Conservation (phyloP, 2,797 vertebrate species). For the Arnoldichthys spilopterus region DNA sequence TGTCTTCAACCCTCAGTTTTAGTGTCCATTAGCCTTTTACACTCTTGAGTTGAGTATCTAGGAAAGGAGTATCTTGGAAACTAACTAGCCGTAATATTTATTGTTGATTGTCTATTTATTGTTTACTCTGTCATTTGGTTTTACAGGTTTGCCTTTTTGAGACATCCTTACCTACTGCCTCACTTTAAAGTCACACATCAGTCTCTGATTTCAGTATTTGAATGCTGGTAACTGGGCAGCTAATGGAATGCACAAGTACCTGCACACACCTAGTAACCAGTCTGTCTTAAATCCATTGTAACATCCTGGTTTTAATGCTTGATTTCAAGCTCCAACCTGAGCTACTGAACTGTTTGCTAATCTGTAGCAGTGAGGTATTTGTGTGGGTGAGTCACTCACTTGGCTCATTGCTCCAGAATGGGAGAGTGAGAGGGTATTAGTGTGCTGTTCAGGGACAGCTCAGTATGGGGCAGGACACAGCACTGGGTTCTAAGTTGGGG, state of each 20-base stretch:
- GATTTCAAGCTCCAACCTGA: neutral
- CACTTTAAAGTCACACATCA: no score
- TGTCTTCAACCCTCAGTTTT: no score
- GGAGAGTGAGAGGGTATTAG: slow-evolving; percentile 10
- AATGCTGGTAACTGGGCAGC: neutral
- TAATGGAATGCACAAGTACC: neutral
- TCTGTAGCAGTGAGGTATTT: slow-evolving; percentile 4
- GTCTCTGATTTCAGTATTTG: neutral
- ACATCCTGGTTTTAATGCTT: neutral
- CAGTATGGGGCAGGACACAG: slow-evolving; percentile 24
- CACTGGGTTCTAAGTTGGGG: slow-evolving; percentile 16
- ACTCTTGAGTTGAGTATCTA: no score
- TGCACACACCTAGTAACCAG: neutral
- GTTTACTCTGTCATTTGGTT: no score
- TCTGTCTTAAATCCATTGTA: neutral
- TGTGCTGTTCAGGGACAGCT: slow-evolving; percentile 5
- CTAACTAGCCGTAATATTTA: no score
- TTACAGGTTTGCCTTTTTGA: no score
- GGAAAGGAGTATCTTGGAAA: no score
- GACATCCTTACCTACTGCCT: no score
- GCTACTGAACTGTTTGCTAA: neutral
- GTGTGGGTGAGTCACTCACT: neutral
- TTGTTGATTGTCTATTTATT: no score
- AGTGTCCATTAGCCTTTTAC: no score
- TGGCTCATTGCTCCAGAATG: slow-evolving; percentile 13